These are phyloP conservation scores for Tolypeutes matacus DNA, from an alignment of 2,797 vertebrate species.

Conservation along the genomic window DNA sequence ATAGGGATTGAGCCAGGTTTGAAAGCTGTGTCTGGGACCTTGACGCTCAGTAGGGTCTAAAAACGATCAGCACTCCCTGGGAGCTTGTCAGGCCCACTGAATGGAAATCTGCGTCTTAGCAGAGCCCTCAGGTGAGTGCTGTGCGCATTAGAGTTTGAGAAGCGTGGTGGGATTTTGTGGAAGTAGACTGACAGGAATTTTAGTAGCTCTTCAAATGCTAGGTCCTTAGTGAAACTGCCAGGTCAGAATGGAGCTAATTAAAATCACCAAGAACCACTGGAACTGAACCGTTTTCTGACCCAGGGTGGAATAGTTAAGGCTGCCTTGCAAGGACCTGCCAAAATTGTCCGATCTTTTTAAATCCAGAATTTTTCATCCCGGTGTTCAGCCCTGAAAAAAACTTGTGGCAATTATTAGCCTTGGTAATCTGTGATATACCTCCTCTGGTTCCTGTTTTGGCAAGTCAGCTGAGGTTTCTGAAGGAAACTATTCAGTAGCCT, in stretches of 20 bases:
- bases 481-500: background rate
- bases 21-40: background rate
- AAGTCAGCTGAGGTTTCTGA: slow-evolving; percentile 10
- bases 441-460: background rate
- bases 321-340: background rate
- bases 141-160: background rate
- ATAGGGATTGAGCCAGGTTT: background rate
- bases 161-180: background rate
- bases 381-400: background rate
- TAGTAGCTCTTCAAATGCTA: background rate
- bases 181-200: background rate
- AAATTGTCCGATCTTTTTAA: background rate
- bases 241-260: background rate
- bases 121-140: background rate
- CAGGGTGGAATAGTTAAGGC: background rate
- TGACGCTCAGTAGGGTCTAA: background rate
- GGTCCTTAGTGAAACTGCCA: background rate
- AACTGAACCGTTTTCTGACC: background rate
- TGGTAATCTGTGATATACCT: background rate
- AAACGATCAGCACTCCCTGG: background rate
- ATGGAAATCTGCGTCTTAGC: background rate
- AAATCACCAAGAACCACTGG: background rate
- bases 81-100: background rate
- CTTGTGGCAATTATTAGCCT: background rate
- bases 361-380: background rate